These are phyloP conservation scores for Apostichopus japonicus DNA, from an alignment of 35 echinoderm and acorn worm genomes.

Conservation along the genomic window DNA sequence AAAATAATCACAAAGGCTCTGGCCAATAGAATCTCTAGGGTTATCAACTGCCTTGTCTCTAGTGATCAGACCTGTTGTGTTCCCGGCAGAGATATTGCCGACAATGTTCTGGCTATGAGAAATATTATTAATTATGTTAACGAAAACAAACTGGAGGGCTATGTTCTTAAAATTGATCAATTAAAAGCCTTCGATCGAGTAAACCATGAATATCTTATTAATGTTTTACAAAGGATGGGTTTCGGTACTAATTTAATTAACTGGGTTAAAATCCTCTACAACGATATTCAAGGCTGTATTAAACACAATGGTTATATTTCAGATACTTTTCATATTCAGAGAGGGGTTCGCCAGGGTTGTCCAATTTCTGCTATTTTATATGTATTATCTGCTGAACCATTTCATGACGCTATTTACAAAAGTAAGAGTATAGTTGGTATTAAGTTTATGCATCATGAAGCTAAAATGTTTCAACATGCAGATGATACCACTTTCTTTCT, in stretches of 20 bases:
- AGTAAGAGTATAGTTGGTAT: not conserved
- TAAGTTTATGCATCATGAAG: constrained; percentile 17
- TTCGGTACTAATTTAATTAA: constrained; percentile 54
- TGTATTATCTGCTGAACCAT: constrained; percentile 39
- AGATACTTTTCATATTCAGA: constrained; percentile 2
- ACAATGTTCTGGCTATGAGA: constrained; percentile 59
- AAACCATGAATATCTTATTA: constrained; percentile 37
- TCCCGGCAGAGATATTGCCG: constrained; percentile 55
- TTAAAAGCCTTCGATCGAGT: constrained; percentile 71
- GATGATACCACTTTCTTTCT: constrained; percentile 57
- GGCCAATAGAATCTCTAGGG: constrained; percentile 42
- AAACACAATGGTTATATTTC: constrained; percentile 46
- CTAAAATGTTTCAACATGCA: constrained; percentile 55
- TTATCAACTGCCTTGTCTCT: constrained; percentile 52
- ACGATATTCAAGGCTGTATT: not conserved
- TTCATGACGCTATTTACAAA: not conserved
- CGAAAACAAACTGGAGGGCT: not conserved
- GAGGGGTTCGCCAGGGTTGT: constrained; percentile 48
- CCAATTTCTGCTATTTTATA: constrained; percentile 50
- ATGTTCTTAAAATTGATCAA: constrained; percentile 62
- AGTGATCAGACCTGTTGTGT: constrained; percentile 70
- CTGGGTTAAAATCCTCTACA: constrained; percentile 56
- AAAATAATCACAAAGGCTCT: constrained; percentile 55
- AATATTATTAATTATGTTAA: constrained; percentile 55
- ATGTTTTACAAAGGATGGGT: constrained; percentile 52